phyloP scores from a whole-genome alignment of 2,888 invertebrate genomes.

The Ochropleura leucogaster region DNA sequence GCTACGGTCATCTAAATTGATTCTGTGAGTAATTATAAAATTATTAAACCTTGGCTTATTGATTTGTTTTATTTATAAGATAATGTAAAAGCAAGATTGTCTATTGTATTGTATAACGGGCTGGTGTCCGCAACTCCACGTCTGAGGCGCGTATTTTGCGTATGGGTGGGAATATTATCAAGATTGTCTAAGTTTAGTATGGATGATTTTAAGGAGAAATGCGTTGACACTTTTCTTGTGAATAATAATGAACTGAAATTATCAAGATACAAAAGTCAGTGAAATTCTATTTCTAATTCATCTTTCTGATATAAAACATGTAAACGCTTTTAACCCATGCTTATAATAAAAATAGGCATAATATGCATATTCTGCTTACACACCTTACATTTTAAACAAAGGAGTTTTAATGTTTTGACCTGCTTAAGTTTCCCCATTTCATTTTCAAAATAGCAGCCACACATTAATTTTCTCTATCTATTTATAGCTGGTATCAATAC shows the following conservation, averaged over 20 bases:
- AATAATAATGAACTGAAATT: conserved; percentile 11
- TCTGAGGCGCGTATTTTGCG: too few relatives aligned
- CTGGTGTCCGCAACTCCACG: too few relatives aligned
- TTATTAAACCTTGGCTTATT: background rate
- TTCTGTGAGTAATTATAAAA: conserved; percentile 72
- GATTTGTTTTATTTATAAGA: conserved; percentile 33
- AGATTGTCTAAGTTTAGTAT: background rate
- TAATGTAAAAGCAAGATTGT: conserved; percentile 5
- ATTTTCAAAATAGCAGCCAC: background rate
- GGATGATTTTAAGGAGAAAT: conserved; percentile 3
- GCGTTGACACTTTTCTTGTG: background rate
- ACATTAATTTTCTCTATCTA: background rate
- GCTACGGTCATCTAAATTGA: conserved; percentile 71
- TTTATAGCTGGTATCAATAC: background rate
- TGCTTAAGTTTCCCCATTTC: background rate
- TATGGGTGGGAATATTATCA: too few relatives aligned
- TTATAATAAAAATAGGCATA: background rate
- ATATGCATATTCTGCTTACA: background rate
- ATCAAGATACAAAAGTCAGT: conserved; percentile 9
- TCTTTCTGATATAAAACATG: background rate
- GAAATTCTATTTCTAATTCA: conserved; percentile 8
- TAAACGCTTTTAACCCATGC: background rate
- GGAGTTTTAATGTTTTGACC: background rate
- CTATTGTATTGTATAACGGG: too few relatives aligned
- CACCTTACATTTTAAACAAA: background rate